Conservation (phyloP, 2,113 vertebrate genomes). For the Stigmatopora nigra region DNA sequence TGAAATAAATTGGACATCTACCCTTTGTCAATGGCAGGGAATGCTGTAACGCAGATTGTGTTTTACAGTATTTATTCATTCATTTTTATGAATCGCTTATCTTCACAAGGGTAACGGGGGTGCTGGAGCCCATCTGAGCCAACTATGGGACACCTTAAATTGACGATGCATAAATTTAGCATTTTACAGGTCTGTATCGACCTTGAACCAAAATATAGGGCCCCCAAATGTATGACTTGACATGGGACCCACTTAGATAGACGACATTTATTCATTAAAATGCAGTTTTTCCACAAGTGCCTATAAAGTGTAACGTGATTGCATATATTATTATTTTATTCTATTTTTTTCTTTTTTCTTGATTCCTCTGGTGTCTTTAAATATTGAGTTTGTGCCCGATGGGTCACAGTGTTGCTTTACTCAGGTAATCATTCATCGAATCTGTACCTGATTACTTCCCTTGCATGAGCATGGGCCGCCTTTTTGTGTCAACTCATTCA, state of each 20-base stretch:
- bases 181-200: too few species aligned
- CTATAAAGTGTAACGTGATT: background rate
- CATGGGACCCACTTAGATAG: background rate
- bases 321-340: background rate
- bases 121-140: too few species aligned
- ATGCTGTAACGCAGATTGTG: too few species aligned
- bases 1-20: too few species aligned
- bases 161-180: too few species aligned
- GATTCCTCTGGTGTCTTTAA: background rate
- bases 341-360: background rate
- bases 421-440: background rate
- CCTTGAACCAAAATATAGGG: too few species aligned
- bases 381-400: background rate
- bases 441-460: background rate
- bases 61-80: too few species aligned
- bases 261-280: background rate
- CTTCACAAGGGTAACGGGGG: too few species aligned
- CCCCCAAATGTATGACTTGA: too few species aligned
- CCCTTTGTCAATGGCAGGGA: too few species aligned
- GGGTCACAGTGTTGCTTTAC: background rate
- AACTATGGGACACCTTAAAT: too few species aligned
- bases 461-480: conserved; percentile 5
- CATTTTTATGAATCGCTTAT: too few species aligned
- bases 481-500: background rate
- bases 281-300: background rate